These are phyloP conservation scores for Philhelius pedissequus DNA, from an alignment of 2,888 invertebrate species.

Conservation along the genomic window DNA sequence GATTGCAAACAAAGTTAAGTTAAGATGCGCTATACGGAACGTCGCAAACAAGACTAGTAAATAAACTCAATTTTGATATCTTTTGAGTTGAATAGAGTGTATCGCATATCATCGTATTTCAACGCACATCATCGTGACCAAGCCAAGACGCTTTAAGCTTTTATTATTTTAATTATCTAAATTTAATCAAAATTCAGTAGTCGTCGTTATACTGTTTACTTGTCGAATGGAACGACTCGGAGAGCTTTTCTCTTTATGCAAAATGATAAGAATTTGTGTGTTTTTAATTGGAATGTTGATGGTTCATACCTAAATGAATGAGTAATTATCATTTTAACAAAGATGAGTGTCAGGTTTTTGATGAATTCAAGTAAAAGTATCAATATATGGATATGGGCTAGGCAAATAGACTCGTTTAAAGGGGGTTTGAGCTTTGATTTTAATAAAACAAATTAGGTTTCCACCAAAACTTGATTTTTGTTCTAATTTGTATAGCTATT, in stretches of 20 bases:
- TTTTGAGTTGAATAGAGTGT: neutral
- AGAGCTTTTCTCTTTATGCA: neutral
- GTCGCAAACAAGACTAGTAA: conserved; percentile 76
- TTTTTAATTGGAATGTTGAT: neutral
- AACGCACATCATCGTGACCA: conserved; percentile 23
- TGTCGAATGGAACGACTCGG: neutral
- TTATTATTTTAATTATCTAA: neutral
- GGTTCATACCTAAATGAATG: neutral
- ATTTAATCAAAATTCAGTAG: neutral
- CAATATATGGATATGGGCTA: too few relatives aligned
- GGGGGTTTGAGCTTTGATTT: too few relatives aligned
- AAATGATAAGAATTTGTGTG: neutral
- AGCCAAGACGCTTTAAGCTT: conserved; percentile 6
- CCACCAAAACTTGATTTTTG: too few relatives aligned
- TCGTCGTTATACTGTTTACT: neutral
- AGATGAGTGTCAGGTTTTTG: neutral
- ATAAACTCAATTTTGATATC: conserved; percentile 46
- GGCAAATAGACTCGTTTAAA: too few relatives aligned
- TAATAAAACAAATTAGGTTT: too few relatives aligned
- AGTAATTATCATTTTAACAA: neutral
- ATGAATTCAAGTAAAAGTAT: too few relatives aligned
- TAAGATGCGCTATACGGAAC: conserved; percentile 71
- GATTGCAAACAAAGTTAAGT: neutral
- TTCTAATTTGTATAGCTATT: too few relatives aligned
- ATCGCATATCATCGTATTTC: neutral